These are phyloP conservation scores for Anthonomus grandis DNA, from an alignment of 1,140 invertebrate genomes.

Conservation along the genomic window DNA sequence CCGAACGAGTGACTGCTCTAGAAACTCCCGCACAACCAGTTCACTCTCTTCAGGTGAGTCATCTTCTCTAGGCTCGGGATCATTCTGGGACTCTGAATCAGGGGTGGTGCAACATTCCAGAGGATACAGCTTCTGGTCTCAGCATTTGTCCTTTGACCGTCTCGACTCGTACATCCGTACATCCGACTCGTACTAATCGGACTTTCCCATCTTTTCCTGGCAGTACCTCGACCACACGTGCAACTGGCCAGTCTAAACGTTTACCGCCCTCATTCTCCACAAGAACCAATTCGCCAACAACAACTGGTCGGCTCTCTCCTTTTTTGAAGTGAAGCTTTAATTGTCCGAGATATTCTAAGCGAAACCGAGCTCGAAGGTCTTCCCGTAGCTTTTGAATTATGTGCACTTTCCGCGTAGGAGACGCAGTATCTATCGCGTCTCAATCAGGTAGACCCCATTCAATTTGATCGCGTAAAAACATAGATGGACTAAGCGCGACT, in stretches of 20 bases:
- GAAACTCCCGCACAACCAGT: too few relatives aligned
- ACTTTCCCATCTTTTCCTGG: too few relatives aligned
- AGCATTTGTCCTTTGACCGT: constrained; percentile 9
- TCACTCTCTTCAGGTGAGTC: too few relatives aligned
- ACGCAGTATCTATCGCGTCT: constrained; percentile 6
- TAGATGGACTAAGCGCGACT: constrained; percentile 11
- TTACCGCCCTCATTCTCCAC: constrained; percentile 19
- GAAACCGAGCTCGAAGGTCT: constrained; percentile 4
- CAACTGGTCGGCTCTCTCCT: too few relatives aligned
- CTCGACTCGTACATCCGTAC: constrained; percentile 12
- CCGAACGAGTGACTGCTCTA: too few relatives aligned
- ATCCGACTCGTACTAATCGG: too few relatives aligned
- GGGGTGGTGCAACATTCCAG: constrained; percentile 17
- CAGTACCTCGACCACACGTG: too few relatives aligned
- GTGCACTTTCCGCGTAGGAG: background rate
- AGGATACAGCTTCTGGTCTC: constrained; percentile 13
- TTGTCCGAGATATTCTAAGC: too few relatives aligned
- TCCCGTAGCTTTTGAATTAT: constrained; percentile 7
- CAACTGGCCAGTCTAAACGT: too few relatives aligned
- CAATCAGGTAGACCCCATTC: constrained; percentile 14
- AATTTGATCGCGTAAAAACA: constrained; percentile 22
- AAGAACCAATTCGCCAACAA: constrained; percentile 12
- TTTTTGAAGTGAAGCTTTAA: too few relatives aligned
- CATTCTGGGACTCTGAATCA: too few relatives aligned
- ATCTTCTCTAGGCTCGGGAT: too few relatives aligned